A percentile compares a stretch with the other conserved stretches of the same genome.
phyloP scores from a whole-genome alignment of 2,797 vertebrate genomes.

The Schizopygopsis malacanthus region DNA sequence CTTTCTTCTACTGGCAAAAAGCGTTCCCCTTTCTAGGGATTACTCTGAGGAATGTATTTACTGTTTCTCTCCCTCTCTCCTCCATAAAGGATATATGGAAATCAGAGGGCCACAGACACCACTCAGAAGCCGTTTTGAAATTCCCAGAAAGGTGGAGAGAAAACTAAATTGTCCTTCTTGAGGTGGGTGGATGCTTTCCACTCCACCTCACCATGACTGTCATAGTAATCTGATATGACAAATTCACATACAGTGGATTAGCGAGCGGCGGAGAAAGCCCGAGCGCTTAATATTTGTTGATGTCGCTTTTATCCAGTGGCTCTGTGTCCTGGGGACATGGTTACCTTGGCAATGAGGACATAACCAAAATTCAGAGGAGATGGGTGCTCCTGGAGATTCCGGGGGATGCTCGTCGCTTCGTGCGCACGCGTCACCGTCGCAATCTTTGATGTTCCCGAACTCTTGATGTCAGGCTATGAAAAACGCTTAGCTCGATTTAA shows the following conservation, averaged over 20 bases:
- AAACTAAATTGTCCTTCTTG: slow-evolving; percentile 96
- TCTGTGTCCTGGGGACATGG: slow-evolving; percentile 95
- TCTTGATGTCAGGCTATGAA: slow-evolving; percentile 99
- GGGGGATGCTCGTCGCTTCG: slow-evolving; percentile 96
- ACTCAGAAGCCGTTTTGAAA: slow-evolving; percentile 97
- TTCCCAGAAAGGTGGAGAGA: slow-evolving; percentile 88
- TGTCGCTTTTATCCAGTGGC: slow-evolving; percentile 98
- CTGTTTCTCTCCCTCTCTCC: slow-evolving; percentile 82
- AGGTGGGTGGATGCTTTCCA: slow-evolving; percentile 92
- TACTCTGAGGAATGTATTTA: slow-evolving; percentile 97
- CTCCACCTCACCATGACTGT: slow-evolving; percentile 98
- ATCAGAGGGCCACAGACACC: slow-evolving; percentile 95
- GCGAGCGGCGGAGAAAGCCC: slow-evolving; percentile 95
- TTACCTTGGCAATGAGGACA: slow-evolving; percentile 94
- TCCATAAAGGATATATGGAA: slow-evolving; percentile 97
- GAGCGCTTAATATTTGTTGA: slow-evolving; percentile 99
- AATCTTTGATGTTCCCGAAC: slow-evolving; percentile 98
- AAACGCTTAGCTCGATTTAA: slow-evolving; percentile 99
- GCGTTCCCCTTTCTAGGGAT: slow-evolving; percentile 90
- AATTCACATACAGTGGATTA: slow-evolving; percentile 99
- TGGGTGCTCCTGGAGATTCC: slow-evolving; percentile 72
- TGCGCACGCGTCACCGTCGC: slow-evolving; percentile 87
- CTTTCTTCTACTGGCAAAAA: slow-evolving; percentile 83
- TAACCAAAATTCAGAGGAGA: slow-evolving; percentile 85
- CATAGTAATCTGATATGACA: slow-evolving; percentile 99